Evolutionary conservation across 2,113 vertebrate genomes (phyloP).

Genomic region (Melanerpes formicivorus): DNA sequence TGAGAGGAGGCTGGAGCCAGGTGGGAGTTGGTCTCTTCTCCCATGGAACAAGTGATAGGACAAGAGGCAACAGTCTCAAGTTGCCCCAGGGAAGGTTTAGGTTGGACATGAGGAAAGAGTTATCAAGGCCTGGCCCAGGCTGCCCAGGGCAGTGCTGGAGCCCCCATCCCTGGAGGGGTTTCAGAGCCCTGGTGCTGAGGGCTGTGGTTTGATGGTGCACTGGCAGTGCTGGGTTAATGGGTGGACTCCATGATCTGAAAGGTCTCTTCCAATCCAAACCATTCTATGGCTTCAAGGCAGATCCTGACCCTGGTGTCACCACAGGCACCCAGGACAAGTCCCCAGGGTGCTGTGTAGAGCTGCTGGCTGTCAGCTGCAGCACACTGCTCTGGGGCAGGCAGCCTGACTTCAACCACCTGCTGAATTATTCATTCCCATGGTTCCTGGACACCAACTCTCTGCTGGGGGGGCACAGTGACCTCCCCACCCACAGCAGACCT

Average conservation of each 20-base stretch:
- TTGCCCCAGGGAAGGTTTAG: background rate
- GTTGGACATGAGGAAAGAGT: background rate
- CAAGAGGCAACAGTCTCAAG: background rate
- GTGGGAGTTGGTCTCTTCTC: background rate
- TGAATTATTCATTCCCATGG: conserved; percentile 24
- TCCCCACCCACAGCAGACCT: background rate
- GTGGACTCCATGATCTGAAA: background rate
- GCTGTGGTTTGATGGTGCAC: background rate
- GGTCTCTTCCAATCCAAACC: background rate
- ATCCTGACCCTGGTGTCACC: background rate
- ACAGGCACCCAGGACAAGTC: rapidly evolving
- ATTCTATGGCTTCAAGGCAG: background rate
- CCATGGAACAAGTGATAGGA: background rate
- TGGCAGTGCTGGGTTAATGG: background rate
- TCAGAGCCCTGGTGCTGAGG: background rate
- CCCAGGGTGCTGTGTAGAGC: rapidly evolving
- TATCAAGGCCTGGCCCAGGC: background rate
- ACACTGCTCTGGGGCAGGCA: background rate
- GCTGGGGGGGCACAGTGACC: rapidly evolving
- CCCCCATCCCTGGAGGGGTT: background rate
- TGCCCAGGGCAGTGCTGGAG: background rate
- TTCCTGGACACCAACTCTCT: background rate
- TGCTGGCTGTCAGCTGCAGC: background rate
- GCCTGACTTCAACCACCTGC: background rate
- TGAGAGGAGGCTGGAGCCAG: background rate